Percentiles rank a stretch among this genome's conserved stretches.
Evolutionary conservation across 2,888 invertebrate genomes (phyloP).

Genomic region (Megastigmus dorsalis): DNA sequence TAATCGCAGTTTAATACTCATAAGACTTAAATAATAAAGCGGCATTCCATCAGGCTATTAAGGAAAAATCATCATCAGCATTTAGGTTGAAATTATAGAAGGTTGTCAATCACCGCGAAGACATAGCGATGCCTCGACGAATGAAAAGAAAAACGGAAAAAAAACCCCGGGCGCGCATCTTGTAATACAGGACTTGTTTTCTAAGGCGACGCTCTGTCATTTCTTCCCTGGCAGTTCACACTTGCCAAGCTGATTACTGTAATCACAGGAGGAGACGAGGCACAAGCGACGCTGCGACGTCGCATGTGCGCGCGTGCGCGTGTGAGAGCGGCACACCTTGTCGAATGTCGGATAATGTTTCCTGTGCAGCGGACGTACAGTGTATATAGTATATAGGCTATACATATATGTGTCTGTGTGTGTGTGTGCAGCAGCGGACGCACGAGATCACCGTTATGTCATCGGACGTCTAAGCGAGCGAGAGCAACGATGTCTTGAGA

Average conservation of each 20-base stretch:
- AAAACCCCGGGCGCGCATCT: background rate
- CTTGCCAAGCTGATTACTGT: constrained; percentile 39
- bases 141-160: background rate
- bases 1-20: background rate
- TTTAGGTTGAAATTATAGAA: constrained; percentile 32
- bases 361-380: constrained; percentile 55
- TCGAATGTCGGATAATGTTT: constrained; percentile 60
- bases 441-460: constrained; percentile 64
- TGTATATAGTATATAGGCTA: no score
- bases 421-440: constrained; percentile 51
- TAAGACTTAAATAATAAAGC: background rate
- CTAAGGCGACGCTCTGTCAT: constrained; percentile 31
- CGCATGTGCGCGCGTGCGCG: constrained; percentile 15
- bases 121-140: constrained; percentile 9
- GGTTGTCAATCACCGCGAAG: constrained; percentile 39
- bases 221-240: constrained; percentile 35
- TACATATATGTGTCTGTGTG: no score
- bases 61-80: constrained; percentile 7
- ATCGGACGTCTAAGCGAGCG: constrained; percentile 57
- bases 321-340: constrained; percentile 46
- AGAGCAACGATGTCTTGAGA: constrained; percentile 5
- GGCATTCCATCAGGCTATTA: background rate
- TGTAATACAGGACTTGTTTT: constrained; percentile 11
- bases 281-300: no score
- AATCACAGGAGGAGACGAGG: constrained; percentile 30